A percentile compares a stretch with the other conserved stretches of the same genome.
Conservation (phyloP, 2,888 invertebrate genomes). For the Mythimna lalbum region DNA sequence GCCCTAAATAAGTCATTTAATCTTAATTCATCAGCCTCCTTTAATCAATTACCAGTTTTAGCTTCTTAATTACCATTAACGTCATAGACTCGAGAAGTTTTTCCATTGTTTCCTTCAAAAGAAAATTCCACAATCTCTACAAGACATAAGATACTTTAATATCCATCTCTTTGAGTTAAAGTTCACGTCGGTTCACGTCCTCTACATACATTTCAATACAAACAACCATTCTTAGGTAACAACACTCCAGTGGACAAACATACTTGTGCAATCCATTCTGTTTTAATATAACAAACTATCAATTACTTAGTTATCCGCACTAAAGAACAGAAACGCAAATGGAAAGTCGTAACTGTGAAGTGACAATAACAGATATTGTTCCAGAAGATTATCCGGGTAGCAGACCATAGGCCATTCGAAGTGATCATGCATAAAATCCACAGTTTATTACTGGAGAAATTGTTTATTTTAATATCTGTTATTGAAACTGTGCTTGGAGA, state of each 20-base stretch:
- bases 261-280: neutral
- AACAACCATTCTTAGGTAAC: neutral
- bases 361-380: slow-evolving; percentile 62
- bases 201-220: neutral
- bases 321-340: slow-evolving; percentile 44
- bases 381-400: slow-evolving; percentile 34
- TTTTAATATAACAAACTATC: slow-evolving; percentile 14
- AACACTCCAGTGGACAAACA: neutral
- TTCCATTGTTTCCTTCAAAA: no score
- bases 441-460: slow-evolving; percentile 28
- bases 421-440: slow-evolving; percentile 34
- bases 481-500: slow-evolving; percentile 2
- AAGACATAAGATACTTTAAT: no score
- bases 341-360: slow-evolving; percentile 40
- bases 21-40: no score
- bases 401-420: slow-evolving; percentile 12
- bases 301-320: slow-evolving; percentile 22
- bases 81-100: no score
- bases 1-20: no score
- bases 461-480: slow-evolving; percentile 15
- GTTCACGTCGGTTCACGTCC: no score
- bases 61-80: no score
- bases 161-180: no score
- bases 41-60: no score
- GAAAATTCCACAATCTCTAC: no score